Base-by-base conservation (phyloP, 2,113 vertebrate genomes). In the Macquaria australasica region DNA sequence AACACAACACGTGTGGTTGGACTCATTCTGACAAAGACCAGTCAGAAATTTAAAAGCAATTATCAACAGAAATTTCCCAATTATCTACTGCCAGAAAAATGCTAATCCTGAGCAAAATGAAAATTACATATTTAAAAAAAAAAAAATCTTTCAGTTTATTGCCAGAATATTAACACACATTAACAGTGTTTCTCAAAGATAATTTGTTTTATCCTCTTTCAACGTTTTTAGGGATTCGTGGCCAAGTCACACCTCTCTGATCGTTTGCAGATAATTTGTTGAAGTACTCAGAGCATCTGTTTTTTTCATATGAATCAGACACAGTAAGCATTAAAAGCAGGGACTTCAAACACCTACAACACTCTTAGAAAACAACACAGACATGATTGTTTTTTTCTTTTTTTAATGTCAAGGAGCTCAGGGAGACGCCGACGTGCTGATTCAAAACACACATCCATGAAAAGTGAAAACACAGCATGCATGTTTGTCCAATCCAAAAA, bases 401-500 rank as follows among this genome's bases (percentile, higher is more conserved):
- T 39, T 39, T 39, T 39, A 0, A 34, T 15, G 7, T 58, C 11
- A 23, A 56, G 16, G 6, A n/a, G 28, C 58, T 59, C 23, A n/a
- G n/a, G 2, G 28, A 75, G 18, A 71, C 23, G 64, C 51, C 21
- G 51, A 53, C 51, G 18, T 53, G 51, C 63, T 77, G 74, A 39
- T 50, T 21, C 25, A 31, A 55, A 68, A 77, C 23, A 43, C 23
- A 37, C 28, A 3, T 6, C 14, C 39, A 63, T 5, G 9, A 18
- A 71, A 48, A 23, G 39, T 28, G 70, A 75, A 79, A 60, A 73
- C n/a, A 10, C 45, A 68, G 73, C 55, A 12, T 74, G 59, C 67
- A 45, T 83, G 85, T 79, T 77, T 81, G 67, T 73, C 62, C 1
- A 5, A 48, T 71, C 56, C 62, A 58, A 37, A 74, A 77, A 87